These are phyloP conservation scores for Drosophila ficusphila DNA, from an alignment of 1,140 invertebrate genomes.

Conservation along the genomic window DNA sequence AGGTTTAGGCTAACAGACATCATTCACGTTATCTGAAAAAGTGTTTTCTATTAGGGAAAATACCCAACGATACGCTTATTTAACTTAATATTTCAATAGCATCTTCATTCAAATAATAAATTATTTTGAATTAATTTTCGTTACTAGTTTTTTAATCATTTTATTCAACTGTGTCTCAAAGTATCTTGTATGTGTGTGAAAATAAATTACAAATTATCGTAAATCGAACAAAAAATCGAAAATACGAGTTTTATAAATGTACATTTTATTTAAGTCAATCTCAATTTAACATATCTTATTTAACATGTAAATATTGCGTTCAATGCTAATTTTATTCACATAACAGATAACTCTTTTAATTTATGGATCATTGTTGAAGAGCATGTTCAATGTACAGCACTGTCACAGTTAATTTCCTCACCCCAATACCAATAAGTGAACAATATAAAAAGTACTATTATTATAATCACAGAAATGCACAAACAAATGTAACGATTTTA, in stretches of 20 bases:
- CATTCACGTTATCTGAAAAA: background rate
- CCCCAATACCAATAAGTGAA: slow-evolving; percentile 10
- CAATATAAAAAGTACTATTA: slow-evolving; percentile 14
- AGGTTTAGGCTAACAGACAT: background rate
- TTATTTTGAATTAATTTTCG: slow-evolving; percentile 12
- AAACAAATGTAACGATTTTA: slow-evolving; percentile 48
- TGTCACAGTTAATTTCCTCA: slow-evolving; percentile 27
- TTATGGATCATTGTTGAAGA: slow-evolving; percentile 50
- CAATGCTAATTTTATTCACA: slow-evolving; percentile 29
- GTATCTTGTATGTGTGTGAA: slow-evolving; percentile 85
- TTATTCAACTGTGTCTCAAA: slow-evolving; percentile 77
- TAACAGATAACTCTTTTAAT: slow-evolving; percentile 20
- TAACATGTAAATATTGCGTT: slow-evolving; percentile 69
- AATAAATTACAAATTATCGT: slow-evolving; percentile 66
- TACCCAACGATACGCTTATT: background rate
- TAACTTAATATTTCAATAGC: slow-evolving; percentile 1
- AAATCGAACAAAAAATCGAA: slow-evolving; percentile 30
- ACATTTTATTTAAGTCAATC: slow-evolving; percentile 44
- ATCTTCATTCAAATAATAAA: slow-evolving; percentile 5
- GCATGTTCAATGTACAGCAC: slow-evolving; percentile 76
- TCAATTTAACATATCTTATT: slow-evolving; percentile 40
- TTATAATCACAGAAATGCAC: slow-evolving; percentile 48
- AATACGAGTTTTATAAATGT: slow-evolving; percentile 40
- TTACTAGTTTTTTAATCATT: slow-evolving; percentile 41
- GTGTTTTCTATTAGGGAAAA: slow-evolving; percentile 20